Base-by-base conservation (phyloP, 2,113 vertebrate genomes). In the Hypanus sabinus region DNA sequence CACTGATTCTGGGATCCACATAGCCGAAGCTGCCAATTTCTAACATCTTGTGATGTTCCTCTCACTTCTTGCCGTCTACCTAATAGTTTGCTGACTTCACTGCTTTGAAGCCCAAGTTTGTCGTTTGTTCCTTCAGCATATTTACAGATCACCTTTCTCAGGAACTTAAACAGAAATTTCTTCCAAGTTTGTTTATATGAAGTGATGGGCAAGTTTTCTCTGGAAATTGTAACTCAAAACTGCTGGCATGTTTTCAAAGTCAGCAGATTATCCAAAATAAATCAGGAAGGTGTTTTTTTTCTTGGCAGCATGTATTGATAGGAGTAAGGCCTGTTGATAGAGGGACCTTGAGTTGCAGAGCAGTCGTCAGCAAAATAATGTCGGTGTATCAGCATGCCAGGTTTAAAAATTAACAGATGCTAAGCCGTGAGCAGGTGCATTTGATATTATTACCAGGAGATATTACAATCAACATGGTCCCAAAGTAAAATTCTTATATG, bases 11-110 rank as follows among this genome's bases (percentile, higher is more conserved):
- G 1, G 1, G n/a, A 38, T 93, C 38, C 91, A 24, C 38, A 38
- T 46, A 30, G 36, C 38, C 73, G 68, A 93, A 55, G 70, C 11
- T 93, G 91, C 91, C 38, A 93, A 38, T 27, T 46, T 71, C 24
- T 73, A 68, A 71, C 36, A 16, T 38, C 24, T 2, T 71, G 33
- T 71, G 22, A 93, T 27, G 33, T 38, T 68, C 10, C 38, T 46
- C 68, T 36, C 36, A 93, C 22, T 46, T 75, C 33, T 30, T 46
- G 36, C 36, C 16, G 22, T 73, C 10, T 30, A 93, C 27, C 91
- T 93, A 70, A 71, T 93, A 73, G 38, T 30, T 93, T 93, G 91
- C 65, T 93, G 68, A 73, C 36, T 93, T 73, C 70, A 27, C 70
- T 93, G 36, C 8, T 55, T 93, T 38, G 68, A 22, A 73, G 24